Percentiles rank a stretch among this genome's conserved stretches.
Evolutionary conservation across 1,140 invertebrate genomes (phyloP).

Genomic region (Cydia pomonella): DNA sequence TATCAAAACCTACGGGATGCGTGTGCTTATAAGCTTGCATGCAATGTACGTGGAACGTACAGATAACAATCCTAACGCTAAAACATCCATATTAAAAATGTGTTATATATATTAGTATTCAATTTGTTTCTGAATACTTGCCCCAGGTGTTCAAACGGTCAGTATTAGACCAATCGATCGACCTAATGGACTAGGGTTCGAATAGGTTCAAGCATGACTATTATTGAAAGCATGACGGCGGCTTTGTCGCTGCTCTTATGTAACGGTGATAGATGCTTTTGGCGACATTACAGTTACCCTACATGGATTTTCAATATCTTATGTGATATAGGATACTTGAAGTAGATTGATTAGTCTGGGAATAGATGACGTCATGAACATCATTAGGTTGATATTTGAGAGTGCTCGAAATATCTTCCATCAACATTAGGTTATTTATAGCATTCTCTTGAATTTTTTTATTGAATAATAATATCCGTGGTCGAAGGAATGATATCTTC

Average conservation of each 20-base stretch:
- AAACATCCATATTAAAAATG: no score
- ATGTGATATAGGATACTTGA: constrained; percentile 4
- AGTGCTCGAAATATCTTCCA: background rate
- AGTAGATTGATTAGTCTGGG: constrained; percentile 8
- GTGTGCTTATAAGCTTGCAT: no score
- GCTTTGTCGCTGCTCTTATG: constrained; percentile 3
- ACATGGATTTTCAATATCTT: constrained; percentile 16
- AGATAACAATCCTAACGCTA: no score
- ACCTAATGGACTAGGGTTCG: constrained; percentile 13
- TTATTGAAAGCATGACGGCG: constrained; percentile 13
- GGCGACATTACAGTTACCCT: constrained; percentile 7
- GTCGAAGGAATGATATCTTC: no score
- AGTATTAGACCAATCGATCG: constrained; percentile 5
- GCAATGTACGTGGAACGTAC: no score
- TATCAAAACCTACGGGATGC: no score
- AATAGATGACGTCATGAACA: background rate
- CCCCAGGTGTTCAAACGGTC: background rate
- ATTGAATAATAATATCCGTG: no score
- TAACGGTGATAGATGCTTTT: constrained; percentile 17
- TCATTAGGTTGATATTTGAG: background rate
- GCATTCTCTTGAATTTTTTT: background rate
- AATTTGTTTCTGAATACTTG: no score
- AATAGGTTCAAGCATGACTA: background rate
- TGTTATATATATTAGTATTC: no score
- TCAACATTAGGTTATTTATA: background rate